Percentiles rank a stretch among this genome's conserved stretches.
Conservation (phyloP, 2,888 invertebrate genomes). For the Temnothorax unifasciatus region DNA sequence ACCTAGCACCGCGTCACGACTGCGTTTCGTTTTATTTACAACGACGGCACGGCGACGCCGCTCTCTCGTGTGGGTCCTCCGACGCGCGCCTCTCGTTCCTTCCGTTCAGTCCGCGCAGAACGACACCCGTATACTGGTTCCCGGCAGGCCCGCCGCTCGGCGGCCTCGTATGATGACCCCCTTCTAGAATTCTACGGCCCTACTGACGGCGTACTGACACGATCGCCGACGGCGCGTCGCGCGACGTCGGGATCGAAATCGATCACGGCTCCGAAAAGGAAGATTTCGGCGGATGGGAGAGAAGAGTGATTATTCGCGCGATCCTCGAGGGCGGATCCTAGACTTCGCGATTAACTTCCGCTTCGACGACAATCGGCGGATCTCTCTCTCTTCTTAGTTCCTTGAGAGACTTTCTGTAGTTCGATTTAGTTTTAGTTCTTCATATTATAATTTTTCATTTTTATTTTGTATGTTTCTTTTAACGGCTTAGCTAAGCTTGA, state of each 20-base stretch:
- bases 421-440: no score
- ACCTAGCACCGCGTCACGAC: constrained; percentile 27
- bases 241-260: constrained; percentile 24
- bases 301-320: not conserved
- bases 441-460: no score
- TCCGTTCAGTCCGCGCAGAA: constrained; percentile 74
- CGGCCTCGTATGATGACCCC: constrained; percentile 79
- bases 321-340: not conserved
- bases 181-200: constrained; percentile 77
- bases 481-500: no score
- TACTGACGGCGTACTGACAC: constrained; percentile 61
- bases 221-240: constrained; percentile 49
- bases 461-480: no score
- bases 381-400: no score
- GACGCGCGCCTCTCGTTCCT: constrained; percentile 62
- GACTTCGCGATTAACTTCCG: no score
- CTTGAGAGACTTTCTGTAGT: no score
- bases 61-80: constrained; percentile 25
- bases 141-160: constrained; percentile 70
- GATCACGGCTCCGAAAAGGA: constrained; percentile 11
- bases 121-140: constrained; percentile 77
- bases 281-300: not conserved
- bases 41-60: constrained; percentile 28
- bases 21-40: constrained; percentile 41
- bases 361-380: no score